Base-by-base conservation (phyloP, 2,113 vertebrate species). In the Sander lucioperca region DNA sequence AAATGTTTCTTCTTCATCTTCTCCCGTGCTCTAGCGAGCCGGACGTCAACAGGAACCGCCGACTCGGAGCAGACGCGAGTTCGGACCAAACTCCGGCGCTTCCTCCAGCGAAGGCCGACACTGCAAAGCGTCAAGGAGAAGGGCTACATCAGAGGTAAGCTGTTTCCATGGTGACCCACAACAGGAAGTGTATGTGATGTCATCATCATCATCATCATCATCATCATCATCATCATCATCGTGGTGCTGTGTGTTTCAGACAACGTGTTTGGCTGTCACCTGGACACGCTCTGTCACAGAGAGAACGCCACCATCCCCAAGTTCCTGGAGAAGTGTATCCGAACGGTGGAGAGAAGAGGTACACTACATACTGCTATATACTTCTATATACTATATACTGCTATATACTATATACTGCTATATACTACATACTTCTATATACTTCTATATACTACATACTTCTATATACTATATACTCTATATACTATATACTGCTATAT, bases 121-220 rank as follows among this genome's bases (percentile, higher is more conserved):
- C 86, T 98, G 85, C 97, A 99, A 91, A 96, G 96, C 2, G 95
- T 98, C 51, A 95, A 97, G 6, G 98, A 99, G 65, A 95, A 91
- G 59, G 98, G 98, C 59, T 99, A 99, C 94, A 98, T 98, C 90
- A 93, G 92, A 93, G 97, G 97, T 97, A 79, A 14, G n/a, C 33
- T 54, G 30, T 54, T 70, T 36, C 19, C 39, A 27, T 27, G 39
- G 36, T 58, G 15, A 72, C 68, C 67, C 5, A 2, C 50, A 51
- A 53, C 19, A 53, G 6, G 33, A 8, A 36, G 33, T 33, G 33
- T 6, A 36, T 8, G 7, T 36, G 6, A 1, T 1, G 33, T 36
- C 33, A 1, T 36, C 6, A 6, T 36, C 33, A 1, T 36, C 33
- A 6, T 36, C 33, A 1, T 36, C 33, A 36, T 33, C 30, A n/a